A percentile compares a stretch with the other conserved stretches of the same genome.
Evolutionary conservation across 2,888 invertebrate species (phyloP).

Genomic region (Ectemnius lituratus): DNA sequence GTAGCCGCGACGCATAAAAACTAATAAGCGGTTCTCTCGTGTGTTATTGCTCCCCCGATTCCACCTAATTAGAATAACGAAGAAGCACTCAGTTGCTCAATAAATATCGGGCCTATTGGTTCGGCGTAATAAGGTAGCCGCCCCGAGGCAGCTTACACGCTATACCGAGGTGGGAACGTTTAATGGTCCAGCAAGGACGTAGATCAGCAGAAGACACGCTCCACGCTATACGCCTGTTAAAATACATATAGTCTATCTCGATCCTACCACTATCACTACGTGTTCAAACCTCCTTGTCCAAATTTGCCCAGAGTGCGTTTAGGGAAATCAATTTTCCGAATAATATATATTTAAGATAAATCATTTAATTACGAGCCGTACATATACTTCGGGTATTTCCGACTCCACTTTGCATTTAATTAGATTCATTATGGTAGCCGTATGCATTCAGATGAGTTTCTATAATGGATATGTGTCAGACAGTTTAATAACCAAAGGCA

Average conservation of each 20-base stretch:
- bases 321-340: slow-evolving; percentile 34
- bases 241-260: no score
- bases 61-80: slow-evolving; percentile 30
- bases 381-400: no score
- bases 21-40: slow-evolving; percentile 31
- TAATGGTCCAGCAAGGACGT: no score
- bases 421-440: no score
- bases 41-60: slow-evolving; percentile 25
- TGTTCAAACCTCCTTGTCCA: no score
- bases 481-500: no score
- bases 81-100: slow-evolving; percentile 15
- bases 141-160: no score
- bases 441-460: no score
- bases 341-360: slow-evolving; percentile 27
- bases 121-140: slow-evolving; percentile 24
- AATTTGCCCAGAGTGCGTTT: not conserved
- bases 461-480: no score
- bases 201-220: slow-evolving; percentile 11
- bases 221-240: slow-evolving; percentile 11
- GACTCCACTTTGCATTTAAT: no score
- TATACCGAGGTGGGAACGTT: no score
- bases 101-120: slow-evolving; percentile 30
- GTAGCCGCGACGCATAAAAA: slow-evolving; percentile 26
- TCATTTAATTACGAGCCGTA: not conserved
- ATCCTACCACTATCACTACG: no score